Base-by-base conservation (phyloP, 2,113 vertebrate species). In the Crocuta crocuta region DNA sequence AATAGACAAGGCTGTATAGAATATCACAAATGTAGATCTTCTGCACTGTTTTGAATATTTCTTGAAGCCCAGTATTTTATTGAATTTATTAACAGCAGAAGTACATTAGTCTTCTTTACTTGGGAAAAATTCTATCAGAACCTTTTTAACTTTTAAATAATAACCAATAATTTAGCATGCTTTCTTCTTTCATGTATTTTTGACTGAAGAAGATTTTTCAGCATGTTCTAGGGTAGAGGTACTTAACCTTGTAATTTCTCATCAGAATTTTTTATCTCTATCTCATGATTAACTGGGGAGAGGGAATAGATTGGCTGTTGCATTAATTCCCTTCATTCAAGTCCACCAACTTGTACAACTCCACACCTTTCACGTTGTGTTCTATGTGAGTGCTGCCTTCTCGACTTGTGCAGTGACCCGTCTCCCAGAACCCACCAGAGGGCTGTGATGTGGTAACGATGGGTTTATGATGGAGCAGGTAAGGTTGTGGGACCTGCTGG, bases 21-120 rank as follows among this genome's bases (percentile, higher is more conserved):
- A 3, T 68, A 63, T 82, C 28, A 92, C 4, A 95, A 35, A 5
- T 92, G 10, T 43, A 78, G n/a, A 13, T 83, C 66, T 94, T 95
- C 35, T 79, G 5, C 92, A 87, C 31, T 90, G 50, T 73, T 97
- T 96, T 81, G 55, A 84, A 10, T 93, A 83, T 74, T 92, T 90
- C 82, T 88, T 91, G 12, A 84, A 79, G 17, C 33, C 33, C 9
- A 89, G 23, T 23, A 90, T 89, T 90, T 92, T 86, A 79, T 39
- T 94, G 66, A 81, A 19, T 84, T 86, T 78, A 10, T 90, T 94
- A 97, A 92, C 2, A 8, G 43, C 53, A 89, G 45, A 96, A 92
- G 58, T n/a, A 81, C 45, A 31, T 92, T 94, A 35, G 31, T 90
- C 33, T 96, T 4, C 50, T 86, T 94, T 92, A 89, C 74, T 90